Percentiles rank a stretch among this genome's conserved stretches.
phyloP scores from a whole-genome alignment of 2,113 vertebrate genomes.

The Sakesphorus luctuosus region DNA sequence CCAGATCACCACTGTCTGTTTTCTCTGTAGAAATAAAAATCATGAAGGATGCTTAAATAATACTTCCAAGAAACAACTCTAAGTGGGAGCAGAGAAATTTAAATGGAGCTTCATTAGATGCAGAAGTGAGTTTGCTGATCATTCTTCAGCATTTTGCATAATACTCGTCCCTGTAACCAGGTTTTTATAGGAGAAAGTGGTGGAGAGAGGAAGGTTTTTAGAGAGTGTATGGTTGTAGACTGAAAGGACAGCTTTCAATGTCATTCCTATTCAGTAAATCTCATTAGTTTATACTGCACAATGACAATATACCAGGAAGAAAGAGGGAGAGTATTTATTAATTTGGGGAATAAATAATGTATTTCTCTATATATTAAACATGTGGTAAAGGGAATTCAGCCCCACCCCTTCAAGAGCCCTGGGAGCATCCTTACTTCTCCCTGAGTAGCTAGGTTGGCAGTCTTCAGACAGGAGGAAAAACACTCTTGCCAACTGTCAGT shows the following conservation, averaged over 20 bases:
- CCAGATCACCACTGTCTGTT: neutral
- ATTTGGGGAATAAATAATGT: neutral
- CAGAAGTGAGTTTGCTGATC: neutral
- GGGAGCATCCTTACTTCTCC: neutral
- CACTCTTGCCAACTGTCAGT: constrained; percentile 9
- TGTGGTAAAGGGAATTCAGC: neutral
- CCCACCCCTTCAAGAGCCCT: neutral
- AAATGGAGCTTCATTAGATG: neutral
- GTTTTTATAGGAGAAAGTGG: neutral
- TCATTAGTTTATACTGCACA: neutral
- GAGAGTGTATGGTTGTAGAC: neutral
- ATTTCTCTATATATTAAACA: neutral
- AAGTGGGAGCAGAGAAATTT: neutral
- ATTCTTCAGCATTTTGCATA: neutral
- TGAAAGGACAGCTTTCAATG: neutral
- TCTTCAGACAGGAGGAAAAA: constrained; percentile 15
- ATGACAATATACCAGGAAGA: neutral
- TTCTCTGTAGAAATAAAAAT: neutral
- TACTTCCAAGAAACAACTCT: neutral
- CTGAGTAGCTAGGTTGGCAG: constrained; percentile 15
- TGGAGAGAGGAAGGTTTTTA: neutral
- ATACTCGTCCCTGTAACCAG: neutral
- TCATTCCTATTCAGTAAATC: neutral
- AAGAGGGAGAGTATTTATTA: neutral
- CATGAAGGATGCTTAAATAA: neutral